Conservation (phyloP, 2,888 invertebrate genomes). For the Drosophila rubida region DNA sequence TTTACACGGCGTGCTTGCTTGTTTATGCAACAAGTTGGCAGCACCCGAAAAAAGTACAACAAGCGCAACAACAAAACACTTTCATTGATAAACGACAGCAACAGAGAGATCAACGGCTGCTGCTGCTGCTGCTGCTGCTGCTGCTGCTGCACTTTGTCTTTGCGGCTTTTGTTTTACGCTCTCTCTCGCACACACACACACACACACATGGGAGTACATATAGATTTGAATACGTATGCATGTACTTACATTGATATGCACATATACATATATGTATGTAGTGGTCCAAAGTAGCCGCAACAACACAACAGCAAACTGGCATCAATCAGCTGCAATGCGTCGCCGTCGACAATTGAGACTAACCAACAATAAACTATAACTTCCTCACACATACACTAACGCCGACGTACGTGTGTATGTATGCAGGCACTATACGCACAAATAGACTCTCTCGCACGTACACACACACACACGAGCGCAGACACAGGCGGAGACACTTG, state of each 20-base stretch:
- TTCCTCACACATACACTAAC: slow-evolving; percentile 64
- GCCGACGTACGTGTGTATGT: not conserved
- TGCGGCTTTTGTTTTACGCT: slow-evolving; percentile 54
- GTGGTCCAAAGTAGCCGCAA: slow-evolving; percentile 40
- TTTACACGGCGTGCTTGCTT: slow-evolving; percentile 13
- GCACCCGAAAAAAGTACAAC: slow-evolving; percentile 19
- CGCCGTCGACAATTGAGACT: slow-evolving; percentile 70
- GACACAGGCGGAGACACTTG: slow-evolving; percentile 1
- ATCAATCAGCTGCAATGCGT: slow-evolving; percentile 67
- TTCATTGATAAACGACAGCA: slow-evolving; percentile 57
- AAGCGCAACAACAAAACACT: slow-evolving; percentile 39
- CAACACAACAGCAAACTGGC: slow-evolving; percentile 43
- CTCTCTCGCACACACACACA: slow-evolving; percentile 17
- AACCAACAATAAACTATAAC: slow-evolving; percentile 78
- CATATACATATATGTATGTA: slow-evolving; percentile 11
- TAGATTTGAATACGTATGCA: not conserved
- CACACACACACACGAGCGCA: not conserved
- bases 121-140: slow-evolving; percentile 47
- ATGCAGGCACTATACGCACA: slow-evolving; percentile 8
- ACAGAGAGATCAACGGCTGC: slow-evolving; percentile 46
- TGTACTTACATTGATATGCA: slow-evolving; percentile 5
- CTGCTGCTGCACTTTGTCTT: slow-evolving; percentile 55
- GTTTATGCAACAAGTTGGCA: slow-evolving; percentile 37
- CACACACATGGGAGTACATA: not conserved
- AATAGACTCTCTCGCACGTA: not conserved